Evolutionary conservation across 92 coral and sea anemone genomes (phyloP).

Genomic region (Porites rus): DNA sequence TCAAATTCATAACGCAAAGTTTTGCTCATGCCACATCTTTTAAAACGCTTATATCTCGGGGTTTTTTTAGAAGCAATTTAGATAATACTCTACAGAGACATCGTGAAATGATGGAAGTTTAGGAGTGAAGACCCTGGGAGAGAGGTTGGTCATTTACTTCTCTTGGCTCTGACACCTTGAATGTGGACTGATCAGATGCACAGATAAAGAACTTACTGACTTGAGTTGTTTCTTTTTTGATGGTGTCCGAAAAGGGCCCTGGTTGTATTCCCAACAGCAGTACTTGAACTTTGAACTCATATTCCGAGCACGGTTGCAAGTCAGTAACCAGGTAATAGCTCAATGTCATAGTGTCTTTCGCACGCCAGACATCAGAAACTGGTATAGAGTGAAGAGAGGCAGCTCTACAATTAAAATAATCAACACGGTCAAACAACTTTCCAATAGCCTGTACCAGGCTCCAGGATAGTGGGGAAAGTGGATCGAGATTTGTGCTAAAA

Average conservation of each 20-base stretch:
- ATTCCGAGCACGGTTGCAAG: constrained; percentile 77
- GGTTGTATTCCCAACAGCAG: constrained; percentile 22
- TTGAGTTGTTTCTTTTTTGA: constrained; percentile 42
- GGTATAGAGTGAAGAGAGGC: constrained; percentile 39
- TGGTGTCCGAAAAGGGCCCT: constrained; percentile 62
- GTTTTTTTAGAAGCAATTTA: too few species aligned
- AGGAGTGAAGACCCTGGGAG: too few species aligned
- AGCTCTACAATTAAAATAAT: constrained; percentile 28
- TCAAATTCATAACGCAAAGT: too few species aligned
- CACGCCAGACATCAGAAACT: constrained; percentile 34
- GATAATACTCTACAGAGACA: too few species aligned
- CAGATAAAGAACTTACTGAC: constrained; percentile 40
- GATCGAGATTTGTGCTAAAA: too few species aligned
- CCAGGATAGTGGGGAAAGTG: neutral
- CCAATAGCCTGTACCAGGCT: too few species aligned
- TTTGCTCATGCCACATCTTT: too few species aligned
- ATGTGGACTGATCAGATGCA: too few species aligned
- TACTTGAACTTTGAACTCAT: constrained; percentile 70
- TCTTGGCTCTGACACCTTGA: too few species aligned
- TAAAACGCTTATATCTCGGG: too few species aligned
- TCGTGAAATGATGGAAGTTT: too few species aligned
- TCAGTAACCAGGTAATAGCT: constrained; percentile 8
- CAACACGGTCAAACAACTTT: neutral
- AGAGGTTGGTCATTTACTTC: neutral
- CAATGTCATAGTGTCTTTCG: neutral